Percentiles rank a stretch among this genome's conserved stretches.
phyloP scores from a whole-genome alignment of 2,113 vertebrate species.

The Nyctereutes procyonoides region DNA sequence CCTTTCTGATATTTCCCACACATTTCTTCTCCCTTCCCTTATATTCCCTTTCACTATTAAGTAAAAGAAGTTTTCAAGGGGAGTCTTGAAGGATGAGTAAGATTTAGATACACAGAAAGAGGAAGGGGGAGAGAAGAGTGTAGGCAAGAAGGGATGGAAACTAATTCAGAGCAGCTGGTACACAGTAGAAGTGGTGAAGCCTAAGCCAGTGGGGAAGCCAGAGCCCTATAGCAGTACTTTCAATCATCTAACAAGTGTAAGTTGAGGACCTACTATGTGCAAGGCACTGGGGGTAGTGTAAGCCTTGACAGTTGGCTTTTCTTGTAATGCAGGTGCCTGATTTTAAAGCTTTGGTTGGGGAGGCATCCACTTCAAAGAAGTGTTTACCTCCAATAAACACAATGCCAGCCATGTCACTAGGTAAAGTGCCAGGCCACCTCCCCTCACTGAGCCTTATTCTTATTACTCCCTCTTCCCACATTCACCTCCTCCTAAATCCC shows the following conservation, averaged over 20 bases:
- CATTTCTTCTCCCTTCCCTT: too few relatives aligned
- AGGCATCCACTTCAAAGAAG: background rate
- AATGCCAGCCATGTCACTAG: background rate
- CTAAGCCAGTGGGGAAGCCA: too few relatives aligned
- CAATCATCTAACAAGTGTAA: background rate
- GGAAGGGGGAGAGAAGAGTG: background rate
- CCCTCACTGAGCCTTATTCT: background rate
- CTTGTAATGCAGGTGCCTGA: background rate
- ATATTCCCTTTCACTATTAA: too few relatives aligned
- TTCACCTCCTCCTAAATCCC: background rate
- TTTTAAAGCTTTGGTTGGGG: background rate
- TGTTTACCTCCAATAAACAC: background rate
- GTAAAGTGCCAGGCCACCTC: background rate
- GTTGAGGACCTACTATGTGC: background rate
- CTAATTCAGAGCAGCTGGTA: background rate
- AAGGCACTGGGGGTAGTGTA: background rate
- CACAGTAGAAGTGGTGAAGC: accelerated
- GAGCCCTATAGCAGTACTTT: background rate
- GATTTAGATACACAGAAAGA: background rate
- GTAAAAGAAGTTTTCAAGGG: background rate
- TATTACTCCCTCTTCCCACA: background rate
- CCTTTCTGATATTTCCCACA: too few relatives aligned
- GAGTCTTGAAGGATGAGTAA: background rate
- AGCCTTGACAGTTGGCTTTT: background rate
- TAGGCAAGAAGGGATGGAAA: background rate